Conservation (phyloP, 2,888 invertebrate genomes). For the Oligia latruncula region DNA sequence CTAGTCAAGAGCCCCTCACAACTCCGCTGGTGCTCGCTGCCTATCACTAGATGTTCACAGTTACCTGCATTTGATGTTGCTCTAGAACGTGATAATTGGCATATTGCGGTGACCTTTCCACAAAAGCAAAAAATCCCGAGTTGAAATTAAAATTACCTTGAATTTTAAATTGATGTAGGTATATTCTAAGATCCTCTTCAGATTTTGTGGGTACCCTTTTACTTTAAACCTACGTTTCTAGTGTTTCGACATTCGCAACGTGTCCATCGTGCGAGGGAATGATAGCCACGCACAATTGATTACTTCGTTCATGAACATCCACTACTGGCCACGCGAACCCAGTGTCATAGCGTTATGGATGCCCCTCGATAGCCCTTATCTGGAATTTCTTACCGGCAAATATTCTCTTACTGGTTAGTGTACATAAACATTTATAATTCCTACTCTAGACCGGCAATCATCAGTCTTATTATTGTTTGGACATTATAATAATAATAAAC, state of each 20-base stretch:
- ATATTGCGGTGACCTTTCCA: neutral
- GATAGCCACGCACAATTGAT: conserved; percentile 83
- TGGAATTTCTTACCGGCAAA: conserved; percentile 77
- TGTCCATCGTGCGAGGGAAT: conserved; percentile 80
- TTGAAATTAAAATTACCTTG: neutral
- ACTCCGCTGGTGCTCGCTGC: neutral
- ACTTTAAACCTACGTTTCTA: conserved; percentile 53
- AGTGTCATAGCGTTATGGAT: conserved; percentile 85
- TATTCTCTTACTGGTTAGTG: conserved; percentile 78
- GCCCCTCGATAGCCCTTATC: conserved; percentile 74
- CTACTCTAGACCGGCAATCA: neutral
- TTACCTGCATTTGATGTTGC: neutral
- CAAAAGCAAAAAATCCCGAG: neutral
- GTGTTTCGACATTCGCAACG: conserved; percentile 80
- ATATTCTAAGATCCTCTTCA: neutral
- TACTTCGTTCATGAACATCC: conserved; percentile 85
- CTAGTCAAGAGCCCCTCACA: neutral
- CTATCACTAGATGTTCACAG: neutral
- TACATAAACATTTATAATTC: neutral
- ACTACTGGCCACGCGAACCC: conserved; percentile 90
- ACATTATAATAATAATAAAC: neutral
- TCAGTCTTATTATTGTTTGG: neutral
- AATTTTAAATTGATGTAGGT: neutral
- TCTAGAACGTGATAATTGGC: neutral
- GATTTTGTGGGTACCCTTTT: neutral